These are phyloP conservation scores for Drosophila setosimentum DNA, from an alignment of 2,888 invertebrate genomes.

Conservation along the genomic window DNA sequence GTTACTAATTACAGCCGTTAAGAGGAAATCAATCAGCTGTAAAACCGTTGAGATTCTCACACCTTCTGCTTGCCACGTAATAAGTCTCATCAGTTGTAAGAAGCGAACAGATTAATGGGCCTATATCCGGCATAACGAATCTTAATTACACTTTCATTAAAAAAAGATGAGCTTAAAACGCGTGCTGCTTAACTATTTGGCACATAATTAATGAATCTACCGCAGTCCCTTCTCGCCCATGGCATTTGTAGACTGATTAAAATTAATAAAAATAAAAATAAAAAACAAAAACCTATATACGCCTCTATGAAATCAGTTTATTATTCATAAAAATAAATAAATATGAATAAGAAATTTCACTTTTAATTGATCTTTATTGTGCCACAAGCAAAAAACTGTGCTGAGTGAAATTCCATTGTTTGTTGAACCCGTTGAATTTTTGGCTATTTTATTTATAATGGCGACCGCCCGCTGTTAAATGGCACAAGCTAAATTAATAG, in stretches of 20 bases:
- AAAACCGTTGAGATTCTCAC: constrained; percentile 31
- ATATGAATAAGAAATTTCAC: constrained; percentile 49
- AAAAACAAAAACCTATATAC: constrained; percentile 12
- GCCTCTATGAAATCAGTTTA: constrained; percentile 48
- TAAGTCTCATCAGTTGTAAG: constrained; percentile 39
- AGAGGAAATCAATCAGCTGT: constrained; percentile 62
- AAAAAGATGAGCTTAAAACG: constrained; percentile 32
- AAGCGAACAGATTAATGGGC: constrained; percentile 59
- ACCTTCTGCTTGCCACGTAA: constrained; percentile 10
- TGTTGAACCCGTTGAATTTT: constrained; percentile 36
- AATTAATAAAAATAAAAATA: constrained; percentile 30
- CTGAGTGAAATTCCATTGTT: constrained; percentile 45
- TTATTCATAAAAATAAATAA: constrained; percentile 35
- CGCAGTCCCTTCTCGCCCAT: constrained; percentile 21
- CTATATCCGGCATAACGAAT: constrained; percentile 75
- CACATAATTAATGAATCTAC: constrained; percentile 69
- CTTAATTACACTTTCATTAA: constrained; percentile 67
- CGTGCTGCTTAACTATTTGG: constrained; percentile 57
- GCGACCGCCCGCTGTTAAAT: constrained; percentile 57
- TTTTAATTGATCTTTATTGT: constrained; percentile 75
- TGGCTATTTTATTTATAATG: constrained; percentile 7
- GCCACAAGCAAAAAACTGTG: constrained; percentile 35
- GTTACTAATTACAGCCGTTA: constrained; percentile 15
- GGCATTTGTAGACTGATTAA: constrained; percentile 40
- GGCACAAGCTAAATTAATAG: constrained; percentile 48